Evolutionary conservation across 2,888 invertebrate genomes (phyloP), one percentile per base, ranked within the genome.

Genomic region (Acanthopleura granulata): DNA sequence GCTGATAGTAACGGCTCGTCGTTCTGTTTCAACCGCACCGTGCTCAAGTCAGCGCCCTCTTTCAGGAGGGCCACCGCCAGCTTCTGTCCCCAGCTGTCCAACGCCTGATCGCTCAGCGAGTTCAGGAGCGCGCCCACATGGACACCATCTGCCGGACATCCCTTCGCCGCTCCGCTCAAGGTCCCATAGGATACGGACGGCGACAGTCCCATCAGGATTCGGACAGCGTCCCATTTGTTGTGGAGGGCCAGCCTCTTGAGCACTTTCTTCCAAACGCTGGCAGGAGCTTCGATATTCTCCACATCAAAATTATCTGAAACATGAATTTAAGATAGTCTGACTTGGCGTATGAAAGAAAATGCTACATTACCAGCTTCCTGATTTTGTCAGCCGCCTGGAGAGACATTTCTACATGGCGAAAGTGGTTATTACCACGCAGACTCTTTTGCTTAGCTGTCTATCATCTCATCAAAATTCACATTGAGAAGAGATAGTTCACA

Each of bases 1-100:
- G 76, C 78, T n/a, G 74, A 69, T 40, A 77, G 77, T 61, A 77
- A 69, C 4, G 76, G 75, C 16, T 75, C 73, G 51, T 74, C 66
- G 1, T 72, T 72, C 16, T 73, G 30, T 9, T 18, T n/a, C 14
- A 69, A 22, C 27, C 74, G 74, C n/a, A 79, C 57, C 22, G 74
- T 73, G 22, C 66, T 25, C 61, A 69, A 72, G 0, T 75, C 74
- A 6, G 78, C 75, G 0, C 78, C 78, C 51, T 73, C 74, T 27
- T 73, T 51, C 22, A 79, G 30, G 40, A 79, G 57, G 3, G 50
- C 49, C 1, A 76, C 74, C 12, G 74, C 75, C 30, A 77, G 72
- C 14, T 76, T 49, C 29, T 72, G 27, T 12, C 78, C 76, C 75
- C 75, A 76, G 15, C 71, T 76, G 27, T 73, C 74, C 51, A 73